Evolutionary conservation across 2,113 vertebrate genomes (phyloP).

Genomic region (Onychorhynchus coronatus): DNA sequence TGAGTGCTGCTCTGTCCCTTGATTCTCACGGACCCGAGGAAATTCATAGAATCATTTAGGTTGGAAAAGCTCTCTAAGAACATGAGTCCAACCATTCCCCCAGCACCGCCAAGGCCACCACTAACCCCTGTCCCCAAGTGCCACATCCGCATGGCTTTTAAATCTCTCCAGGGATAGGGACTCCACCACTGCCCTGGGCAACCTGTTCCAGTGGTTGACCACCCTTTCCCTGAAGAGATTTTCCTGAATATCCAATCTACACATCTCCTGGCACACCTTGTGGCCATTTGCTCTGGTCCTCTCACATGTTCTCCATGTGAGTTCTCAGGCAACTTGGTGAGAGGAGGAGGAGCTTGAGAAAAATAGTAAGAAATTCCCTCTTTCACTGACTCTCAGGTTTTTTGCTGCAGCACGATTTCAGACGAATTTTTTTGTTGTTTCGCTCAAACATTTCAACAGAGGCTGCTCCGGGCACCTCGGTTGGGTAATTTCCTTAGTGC

Average conservation of each 20-base stretch:
- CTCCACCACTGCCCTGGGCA: background rate
- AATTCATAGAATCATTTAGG: background rate
- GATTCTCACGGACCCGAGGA: background rate
- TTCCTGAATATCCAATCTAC: background rate
- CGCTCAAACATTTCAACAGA: slow-evolving; percentile 37
- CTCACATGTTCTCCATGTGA: background rate
- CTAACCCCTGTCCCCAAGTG: background rate
- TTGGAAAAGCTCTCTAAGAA: background rate
- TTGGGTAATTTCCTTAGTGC: slow-evolving; percentile 4
- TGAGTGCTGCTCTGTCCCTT: background rate
- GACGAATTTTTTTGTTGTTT: background rate
- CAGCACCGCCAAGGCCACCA: background rate
- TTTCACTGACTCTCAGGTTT: background rate
- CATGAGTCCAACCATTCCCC: background rate
- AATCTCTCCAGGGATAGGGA: background rate
- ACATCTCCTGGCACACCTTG: background rate
- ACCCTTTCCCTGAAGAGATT: background rate
- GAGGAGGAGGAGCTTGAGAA: background rate
- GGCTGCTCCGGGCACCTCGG: background rate
- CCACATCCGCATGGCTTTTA: background rate
- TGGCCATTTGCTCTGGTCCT: background rate
- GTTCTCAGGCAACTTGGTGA: background rate
- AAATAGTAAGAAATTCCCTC: background rate
- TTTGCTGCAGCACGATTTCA: background rate
- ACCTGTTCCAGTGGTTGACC: background rate